Evolutionary conservation across 2,797 vertebrate genomes (phyloP), one percentile per base, ranked within the genome.

Genomic region (Arnoldichthys spilopterus): DNA sequence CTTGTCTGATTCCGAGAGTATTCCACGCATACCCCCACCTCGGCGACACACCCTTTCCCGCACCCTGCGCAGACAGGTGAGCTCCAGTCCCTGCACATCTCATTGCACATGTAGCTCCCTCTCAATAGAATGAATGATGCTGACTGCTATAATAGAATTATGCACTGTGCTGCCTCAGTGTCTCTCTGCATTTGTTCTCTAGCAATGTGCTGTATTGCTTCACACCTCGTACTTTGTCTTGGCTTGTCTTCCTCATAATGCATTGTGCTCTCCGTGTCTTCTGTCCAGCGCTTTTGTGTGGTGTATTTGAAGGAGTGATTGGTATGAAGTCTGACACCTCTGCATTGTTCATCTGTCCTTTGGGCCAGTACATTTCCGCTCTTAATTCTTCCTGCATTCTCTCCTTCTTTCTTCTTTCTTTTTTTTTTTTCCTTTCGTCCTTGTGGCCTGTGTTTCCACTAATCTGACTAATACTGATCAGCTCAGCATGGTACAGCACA

Each of bases 21-120:
- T 96, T 81, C 91, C 95, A 22, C 94, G 86, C 82, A 90, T 94
- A 22, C 94, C 92, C 7, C 94, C 93, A 4, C 93, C 96, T 0
- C 86, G 89, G 37, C 94, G 91, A 71, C 95, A 96, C 86, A 90
- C 94, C 73, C 87, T 96, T 77, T 95, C 95, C 85, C 95, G 96
- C 86, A 95, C 96, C 20, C 95, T 99, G 69, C 95, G 93, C 86
- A 95, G 98, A 90, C 98, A 99, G 96, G 98, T 99, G 86, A 93
- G 91, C 69, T 64, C 68, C 32, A 15, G 32, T 2, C 43, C 15
- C 51, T 11, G n/a, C 63, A 26, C 26, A 37, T 26, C 6, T n/a
- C 26, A 1, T 26, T 6, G 15, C 43, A 47, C 43, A 47, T 47
- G 3, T 47, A 47, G 1, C 28, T 47, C 16, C 32, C 18, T n/a